Base-by-base conservation (phyloP, 1,140 invertebrate genomes). In the Saccostrea cuccullata region DNA sequence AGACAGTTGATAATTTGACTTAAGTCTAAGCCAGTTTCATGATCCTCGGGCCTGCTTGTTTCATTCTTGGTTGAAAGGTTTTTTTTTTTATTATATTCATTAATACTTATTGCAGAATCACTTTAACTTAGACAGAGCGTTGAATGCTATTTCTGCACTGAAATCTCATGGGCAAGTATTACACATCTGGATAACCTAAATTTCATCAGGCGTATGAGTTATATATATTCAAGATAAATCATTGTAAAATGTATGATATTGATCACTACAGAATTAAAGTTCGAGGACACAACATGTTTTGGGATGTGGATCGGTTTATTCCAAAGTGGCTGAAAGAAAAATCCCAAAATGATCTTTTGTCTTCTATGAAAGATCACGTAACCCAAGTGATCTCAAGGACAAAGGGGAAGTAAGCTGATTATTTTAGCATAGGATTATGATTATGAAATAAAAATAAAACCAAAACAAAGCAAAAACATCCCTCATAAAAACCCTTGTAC, bases 251-350 rank as follows among this genome's bases (percentile, higher is more conserved):
- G 40, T 55, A 64, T 23, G 13, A 84, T 47, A 0, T 82, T 85
- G 12, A 55, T 86, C 3, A 70, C 55, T 83, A 55, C 64, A 93
- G 93, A 77, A 87, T 92, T 13, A 91, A 92, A 67, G 90, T 93
- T 0, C 86, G 93, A 58, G 92, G 91, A 87, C 93, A 93, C 87
- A 91, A 90, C 82, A 91, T 92, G 88, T 92, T 93, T 55, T 93
- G 93, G 93, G 90, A 85, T 20, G 87, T 87, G 15, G 70, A 88
- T 4, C 15, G 88, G 11, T 67, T 30, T 15, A 82, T 89, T 9
- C 92, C 91, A 20, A 30, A 86, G 15, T 94, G 91, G 91, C 60
- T 94, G 8, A 89, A 87, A 23, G 58, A 86, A 12, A 47, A 91
- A 67, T 86, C 87, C 13, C 88, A 83, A 3, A 77, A 87, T 36